Percentiles rank a stretch among this genome's conserved stretches.
phyloP scores from a whole-genome alignment of 2,113 vertebrate genomes.

The Forbesichthys agassizii region DNA sequence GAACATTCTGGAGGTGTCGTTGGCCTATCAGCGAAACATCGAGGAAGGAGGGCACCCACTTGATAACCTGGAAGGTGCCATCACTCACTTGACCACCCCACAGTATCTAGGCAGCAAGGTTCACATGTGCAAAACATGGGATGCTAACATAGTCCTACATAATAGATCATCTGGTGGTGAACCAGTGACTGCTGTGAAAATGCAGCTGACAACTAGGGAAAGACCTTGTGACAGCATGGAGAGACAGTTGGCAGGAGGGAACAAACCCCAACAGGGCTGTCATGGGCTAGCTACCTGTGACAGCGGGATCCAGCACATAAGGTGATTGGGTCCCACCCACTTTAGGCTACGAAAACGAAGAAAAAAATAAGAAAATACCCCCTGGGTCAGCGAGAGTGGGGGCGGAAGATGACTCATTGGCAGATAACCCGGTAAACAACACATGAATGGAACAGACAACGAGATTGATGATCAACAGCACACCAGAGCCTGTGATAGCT shows the following conservation, averaged over 20 bases:
- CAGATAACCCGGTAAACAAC: neutral
- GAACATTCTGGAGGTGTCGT: too few relatives aligned
- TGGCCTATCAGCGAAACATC: too few relatives aligned
- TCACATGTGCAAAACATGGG: too few relatives aligned
- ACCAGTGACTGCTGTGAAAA: slow-evolving; percentile 9
- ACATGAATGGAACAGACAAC: too few relatives aligned
- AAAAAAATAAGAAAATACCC: neutral
- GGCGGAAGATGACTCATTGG: neutral
- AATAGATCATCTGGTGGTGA: neutral
- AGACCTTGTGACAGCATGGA: slow-evolving; percentile 12
- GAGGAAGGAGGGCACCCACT: too few relatives aligned
- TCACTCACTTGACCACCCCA: too few relatives aligned
- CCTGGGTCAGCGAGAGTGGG: neutral
- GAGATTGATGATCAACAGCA: too few relatives aligned
- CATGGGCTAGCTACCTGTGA: too few relatives aligned
- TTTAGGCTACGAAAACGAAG: neutral
- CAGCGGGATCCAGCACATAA: too few relatives aligned
- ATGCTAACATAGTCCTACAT: too few relatives aligned
- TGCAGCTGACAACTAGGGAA: neutral
- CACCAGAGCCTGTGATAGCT: neutral
- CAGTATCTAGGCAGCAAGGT: too few relatives aligned
- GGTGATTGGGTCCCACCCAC: neutral
- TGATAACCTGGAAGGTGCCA: too few relatives aligned
- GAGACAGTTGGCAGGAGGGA: slow-evolving; percentile 10
- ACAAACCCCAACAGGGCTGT: neutral